Evolutionary conservation across 2,113 vertebrate species (phyloP).

Genomic region (Sorex araneus): DNA sequence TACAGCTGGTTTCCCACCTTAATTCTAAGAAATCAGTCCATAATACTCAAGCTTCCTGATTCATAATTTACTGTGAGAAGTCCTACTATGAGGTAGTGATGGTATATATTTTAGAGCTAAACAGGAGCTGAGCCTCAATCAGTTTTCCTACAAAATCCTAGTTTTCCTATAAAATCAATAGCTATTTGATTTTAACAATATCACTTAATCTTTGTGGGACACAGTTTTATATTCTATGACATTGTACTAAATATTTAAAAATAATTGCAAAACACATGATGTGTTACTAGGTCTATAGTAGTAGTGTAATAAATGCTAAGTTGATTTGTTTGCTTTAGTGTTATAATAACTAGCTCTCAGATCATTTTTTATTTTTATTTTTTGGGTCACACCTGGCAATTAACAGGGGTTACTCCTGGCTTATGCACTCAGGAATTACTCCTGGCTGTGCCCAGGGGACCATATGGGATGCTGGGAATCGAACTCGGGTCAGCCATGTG

Average conservation of each 20-base stretch:
- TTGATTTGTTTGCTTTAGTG: not conserved
- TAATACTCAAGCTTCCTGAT: not conserved
- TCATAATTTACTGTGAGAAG: not conserved
- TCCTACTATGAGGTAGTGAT: not conserved
- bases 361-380: no score
- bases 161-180: not conserved
- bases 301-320: not conserved
- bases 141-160: not conserved
- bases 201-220: not conserved
- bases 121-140: not conserved
- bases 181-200: slow-evolving; percentile 6
- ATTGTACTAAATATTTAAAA: not conserved
- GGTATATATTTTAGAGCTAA: not conserved
- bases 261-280: not conserved
- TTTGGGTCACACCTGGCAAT: no score
- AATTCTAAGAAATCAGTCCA: not conserved
- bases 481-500: no score
- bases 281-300: not conserved
- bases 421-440: no score
- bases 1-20: not conserved
- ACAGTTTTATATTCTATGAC: not conserved
- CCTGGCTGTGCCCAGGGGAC: no score
- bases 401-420: no score
- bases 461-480: no score
- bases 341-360: not conserved